Conservation (phyloP, 2,888 invertebrate species). For the Ectobius pallidus region DNA sequence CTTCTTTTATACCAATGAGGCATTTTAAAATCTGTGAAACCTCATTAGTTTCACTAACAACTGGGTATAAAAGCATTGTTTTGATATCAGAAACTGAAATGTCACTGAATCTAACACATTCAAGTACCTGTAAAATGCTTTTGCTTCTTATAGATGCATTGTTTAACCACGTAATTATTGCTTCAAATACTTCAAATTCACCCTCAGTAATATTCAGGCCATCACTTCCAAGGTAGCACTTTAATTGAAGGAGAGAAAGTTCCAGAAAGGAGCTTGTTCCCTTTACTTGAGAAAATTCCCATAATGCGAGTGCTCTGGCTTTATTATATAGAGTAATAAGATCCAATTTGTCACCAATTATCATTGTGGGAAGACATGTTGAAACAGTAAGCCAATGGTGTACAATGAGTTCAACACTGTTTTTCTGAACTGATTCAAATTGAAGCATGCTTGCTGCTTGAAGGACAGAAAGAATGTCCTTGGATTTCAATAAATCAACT, state of each 20-base stretch:
- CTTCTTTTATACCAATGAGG: neutral
- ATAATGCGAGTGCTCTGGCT: constrained; percentile 43
- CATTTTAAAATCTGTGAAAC: constrained; percentile 28
- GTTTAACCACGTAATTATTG: constrained; percentile 45
- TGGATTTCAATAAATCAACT: constrained; percentile 42
- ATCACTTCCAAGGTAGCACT: constrained; percentile 39
- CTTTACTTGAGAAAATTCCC: constrained; percentile 44
- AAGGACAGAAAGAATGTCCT: constrained; percentile 47
- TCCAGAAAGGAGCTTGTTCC: constrained; percentile 41
- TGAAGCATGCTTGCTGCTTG: constrained; percentile 55
- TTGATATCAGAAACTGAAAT: constrained; percentile 39
- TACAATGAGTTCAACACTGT: constrained; percentile 45
- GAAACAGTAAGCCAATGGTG: constrained; percentile 39
- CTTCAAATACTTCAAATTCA: constrained; percentile 44
- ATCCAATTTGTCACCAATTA: constrained; percentile 42
- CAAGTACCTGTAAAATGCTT: constrained; percentile 34
- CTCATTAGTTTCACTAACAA: constrained; percentile 26
- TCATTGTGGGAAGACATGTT: constrained; percentile 45
- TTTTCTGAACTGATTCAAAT: constrained; percentile 51
- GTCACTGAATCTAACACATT: constrained; percentile 41
- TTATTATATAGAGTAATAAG: constrained; percentile 40
- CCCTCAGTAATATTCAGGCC: constrained; percentile 37
- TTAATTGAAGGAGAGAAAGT: constrained; percentile 39
- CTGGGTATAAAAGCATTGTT: constrained; percentile 39
- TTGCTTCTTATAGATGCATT: constrained; percentile 32